Evolutionary conservation across 2,888 invertebrate genomes (phyloP).

Genomic region (Cerastis rubricosa): DNA sequence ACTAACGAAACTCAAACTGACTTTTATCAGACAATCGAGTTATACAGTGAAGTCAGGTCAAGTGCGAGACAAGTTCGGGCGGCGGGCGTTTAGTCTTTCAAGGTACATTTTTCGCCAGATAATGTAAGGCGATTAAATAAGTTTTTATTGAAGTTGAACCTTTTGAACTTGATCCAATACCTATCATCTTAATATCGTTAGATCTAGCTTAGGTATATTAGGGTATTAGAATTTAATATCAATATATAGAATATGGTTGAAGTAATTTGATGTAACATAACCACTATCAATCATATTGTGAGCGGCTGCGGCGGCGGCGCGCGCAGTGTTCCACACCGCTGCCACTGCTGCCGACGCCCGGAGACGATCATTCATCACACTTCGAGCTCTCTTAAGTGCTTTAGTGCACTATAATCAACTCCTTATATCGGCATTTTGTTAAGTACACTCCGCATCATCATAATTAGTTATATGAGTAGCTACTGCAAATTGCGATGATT

Average conservation of each 20-base stretch:
- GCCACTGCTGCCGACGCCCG: constrained; percentile 68
- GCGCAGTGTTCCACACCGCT: constrained; percentile 80
- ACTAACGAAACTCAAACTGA: constrained; percentile 55
- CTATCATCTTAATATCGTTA: constrained; percentile 32
- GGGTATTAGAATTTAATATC: constrained; percentile 47
- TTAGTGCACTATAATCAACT: constrained; percentile 77
- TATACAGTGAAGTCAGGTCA: constrained; percentile 60
- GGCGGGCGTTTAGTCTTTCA: constrained; percentile 24
- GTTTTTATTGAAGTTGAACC: constrained; percentile 19
- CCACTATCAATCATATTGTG: constrained; percentile 85
- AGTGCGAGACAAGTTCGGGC: constrained; percentile 41
- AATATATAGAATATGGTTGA: constrained; percentile 68
- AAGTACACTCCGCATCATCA: constrained; percentile 59
- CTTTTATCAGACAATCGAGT: constrained; percentile 63
- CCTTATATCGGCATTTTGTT: constrained; percentile 66
- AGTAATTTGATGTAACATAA: constrained; percentile 80
- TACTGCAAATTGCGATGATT: constrained; percentile 30
- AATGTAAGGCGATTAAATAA: constrained; percentile 45
- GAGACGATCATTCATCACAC: constrained; percentile 87
- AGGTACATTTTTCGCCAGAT: constrained; percentile 24
- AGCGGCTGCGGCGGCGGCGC: constrained; percentile 68
- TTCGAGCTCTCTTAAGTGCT: constrained; percentile 88
- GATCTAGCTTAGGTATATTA: constrained; percentile 47
- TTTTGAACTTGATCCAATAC: constrained; percentile 32
- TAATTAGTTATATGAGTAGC: constrained; percentile 44